Conservation (phyloP, 1,140 invertebrate species). For the silkworm (Bombyx mori) region DNA sequence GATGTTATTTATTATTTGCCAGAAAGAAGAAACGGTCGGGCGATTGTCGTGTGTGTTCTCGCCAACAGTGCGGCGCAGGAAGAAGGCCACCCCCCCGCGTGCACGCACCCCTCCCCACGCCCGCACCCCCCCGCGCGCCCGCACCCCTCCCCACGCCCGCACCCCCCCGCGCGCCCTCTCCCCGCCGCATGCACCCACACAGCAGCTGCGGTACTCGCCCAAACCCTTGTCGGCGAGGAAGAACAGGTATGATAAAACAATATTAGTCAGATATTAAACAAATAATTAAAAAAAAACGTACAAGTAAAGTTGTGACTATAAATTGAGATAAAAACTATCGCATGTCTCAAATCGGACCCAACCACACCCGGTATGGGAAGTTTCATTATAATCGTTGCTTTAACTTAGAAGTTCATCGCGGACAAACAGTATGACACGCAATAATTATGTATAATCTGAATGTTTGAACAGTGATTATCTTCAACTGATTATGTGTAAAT, state of each 20-base stretch:
- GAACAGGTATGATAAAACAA: not conserved
- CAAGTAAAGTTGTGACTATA: not conserved
- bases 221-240: not conserved
- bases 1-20: too few relatives aligned
- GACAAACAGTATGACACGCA: too few relatives aligned
- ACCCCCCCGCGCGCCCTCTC: not conserved
- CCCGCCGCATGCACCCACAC: not conserved
- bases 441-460: too few relatives aligned
- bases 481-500: too few relatives aligned
- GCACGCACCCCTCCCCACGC: not conserved
- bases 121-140: slow-evolving; percentile 12
- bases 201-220: not conserved
- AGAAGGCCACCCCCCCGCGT: slow-evolving; percentile 22
- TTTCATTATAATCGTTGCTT: too few relatives aligned
- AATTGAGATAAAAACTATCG: not conserved
- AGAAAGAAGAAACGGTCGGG: not conserved
- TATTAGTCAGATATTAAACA: too few relatives aligned
- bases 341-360: too few relatives aligned
- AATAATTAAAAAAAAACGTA: not conserved
- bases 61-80: slow-evolving; percentile 42
- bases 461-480: too few relatives aligned
- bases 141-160: not conserved
- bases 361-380: too few relatives aligned
- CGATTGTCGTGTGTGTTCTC: slow-evolving; percentile 24
- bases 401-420: too few relatives aligned